Percentiles rank a stretch among this genome's conserved stretches.
Conservation (phyloP, 2,888 invertebrate genomes). For the Ormia ochracea region DNA sequence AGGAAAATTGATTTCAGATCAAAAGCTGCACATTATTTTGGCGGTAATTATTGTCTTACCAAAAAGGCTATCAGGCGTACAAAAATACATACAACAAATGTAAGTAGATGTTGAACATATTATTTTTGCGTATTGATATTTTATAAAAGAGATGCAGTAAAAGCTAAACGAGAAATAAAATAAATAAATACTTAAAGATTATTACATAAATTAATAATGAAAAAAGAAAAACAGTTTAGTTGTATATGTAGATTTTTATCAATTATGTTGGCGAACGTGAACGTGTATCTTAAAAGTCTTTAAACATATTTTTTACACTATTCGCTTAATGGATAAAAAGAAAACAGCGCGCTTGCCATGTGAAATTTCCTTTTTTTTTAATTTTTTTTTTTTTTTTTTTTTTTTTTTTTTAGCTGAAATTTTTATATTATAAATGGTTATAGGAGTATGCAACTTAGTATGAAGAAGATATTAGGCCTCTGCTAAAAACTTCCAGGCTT, state of each 20-base stretch:
- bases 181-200: slow-evolving; percentile 23
- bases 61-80: slow-evolving; percentile 52
- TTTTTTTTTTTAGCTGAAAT: too few relatives aligned
- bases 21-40: slow-evolving; percentile 35
- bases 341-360: slow-evolving; percentile 4
- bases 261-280: slow-evolving; percentile 11
- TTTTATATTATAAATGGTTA: too few relatives aligned
- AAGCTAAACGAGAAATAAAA: slow-evolving; percentile 1
- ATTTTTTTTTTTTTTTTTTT: too few relatives aligned
- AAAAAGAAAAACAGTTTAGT: slow-evolving; percentile 3
- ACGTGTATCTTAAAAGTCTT: slow-evolving; percentile 7
- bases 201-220: slow-evolving; percentile 25
- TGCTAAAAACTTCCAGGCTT: too few relatives aligned
- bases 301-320: slow-evolving; percentile 10
- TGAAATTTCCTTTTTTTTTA: not conserved
- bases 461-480: too few relatives aligned
- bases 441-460: too few relatives aligned
- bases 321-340: not conserved
- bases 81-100: slow-evolving; percentile 52
- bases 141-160: slow-evolving; percentile 5
- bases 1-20: slow-evolving; percentile 57
- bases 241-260: slow-evolving; percentile 37
- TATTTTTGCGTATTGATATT: not conserved
- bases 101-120: not conserved
- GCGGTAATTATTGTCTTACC: slow-evolving; percentile 46